Evolutionary conservation across 2,888 invertebrate species (phyloP), one percentile per base, ranked within the genome.

Genomic region (Ptilodon capucinus): DNA sequence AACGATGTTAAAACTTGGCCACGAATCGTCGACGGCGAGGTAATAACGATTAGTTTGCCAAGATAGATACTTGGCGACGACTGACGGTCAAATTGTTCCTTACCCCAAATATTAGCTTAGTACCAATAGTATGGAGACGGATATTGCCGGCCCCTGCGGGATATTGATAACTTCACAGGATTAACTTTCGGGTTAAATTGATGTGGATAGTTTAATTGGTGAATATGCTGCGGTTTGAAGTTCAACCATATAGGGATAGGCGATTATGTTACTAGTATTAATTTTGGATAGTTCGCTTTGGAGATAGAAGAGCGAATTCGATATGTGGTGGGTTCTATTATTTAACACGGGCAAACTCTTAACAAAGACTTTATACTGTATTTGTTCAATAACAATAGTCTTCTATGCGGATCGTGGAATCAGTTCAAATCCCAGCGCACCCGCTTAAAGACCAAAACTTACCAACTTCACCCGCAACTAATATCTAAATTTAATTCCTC

Each of bases 101-200:
- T 48, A 68, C 73, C 63, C 64, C 71, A 76, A 76, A 78, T 78
- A 80, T 79, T 78, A 68, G 77, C 68, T 72, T 63, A 69, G 70
- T 71, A 64, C 64, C 62, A 58, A 60, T 64, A 57, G 71, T 64
- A 54, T 23, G 70, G 72, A 77, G 71, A 65, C 69, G 62, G 74
- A 75, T 81, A 75, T 76, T 74, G 64, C 60, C 58, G 52, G 53
- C 53, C 71, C 64, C 53, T 38, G 43, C 52, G 67, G 73, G 73
- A 64, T 63, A 64, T 64, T 54, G 62, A 55, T 60, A 63, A 66
- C 66, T 64, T 61, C 63, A 57, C 55, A 18, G 62, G 68, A 72
- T 71, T 68, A 67, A 46, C 51, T 60, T 53, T 56, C 42, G 42
- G 49, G 57, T 68, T 66, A 66, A 75, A 73, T 74, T 65, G 67